Evolutionary conservation across 2,888 invertebrate species (phyloP), one percentile per base, ranked within the genome.

Genomic region (Rhagonycha fulva): DNA sequence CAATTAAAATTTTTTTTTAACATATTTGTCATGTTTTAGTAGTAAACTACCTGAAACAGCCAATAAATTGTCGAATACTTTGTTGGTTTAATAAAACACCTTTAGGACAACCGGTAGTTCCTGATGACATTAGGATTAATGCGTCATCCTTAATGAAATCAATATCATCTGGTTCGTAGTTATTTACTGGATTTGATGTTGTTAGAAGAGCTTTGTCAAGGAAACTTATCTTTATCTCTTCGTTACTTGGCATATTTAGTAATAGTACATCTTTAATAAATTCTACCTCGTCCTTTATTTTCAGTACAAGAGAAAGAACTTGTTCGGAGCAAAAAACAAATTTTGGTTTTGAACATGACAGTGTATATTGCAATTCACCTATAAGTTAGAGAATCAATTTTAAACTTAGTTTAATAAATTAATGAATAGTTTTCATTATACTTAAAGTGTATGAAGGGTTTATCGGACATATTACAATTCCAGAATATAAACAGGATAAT

Each of bases 81-180:
- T 63, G 12, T 63, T 63, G 63, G 3, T 93, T 92, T 5, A 94
- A 87, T 90, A 92, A 91, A 0, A 95, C 95, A 30, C 94, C 94
- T 86, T 95, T 95, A 0, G 95, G 93, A 72, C 94, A 84, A 0
- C 95, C 95, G 0, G 93, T 93, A 0, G 95, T 96, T 12, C 96
- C 96, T 0, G 95, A 95, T 0, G 95, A 95, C 84, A 93, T 95
- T 81, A 94, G 91, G 23, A 63, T 63, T 7, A 63, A 0, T 2
- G 63, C 63, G 9, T 63, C 23, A 63, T 63, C 63, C 11, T 63
- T n/a, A 24, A 23, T 63, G 2, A 4, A n/a, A 24, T 63, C 63
- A 4, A 63, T 63, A 63, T 63, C 63, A 5, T 24, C 12, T 24
- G 63, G 63, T 63, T 63, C 12, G 5, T 24, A 32, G 32, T 32